Percentiles rank a stretch among this genome's conserved stretches.
Evolutionary conservation across 2,888 invertebrate species (phyloP).

Genomic region (Aromia moschata): DNA sequence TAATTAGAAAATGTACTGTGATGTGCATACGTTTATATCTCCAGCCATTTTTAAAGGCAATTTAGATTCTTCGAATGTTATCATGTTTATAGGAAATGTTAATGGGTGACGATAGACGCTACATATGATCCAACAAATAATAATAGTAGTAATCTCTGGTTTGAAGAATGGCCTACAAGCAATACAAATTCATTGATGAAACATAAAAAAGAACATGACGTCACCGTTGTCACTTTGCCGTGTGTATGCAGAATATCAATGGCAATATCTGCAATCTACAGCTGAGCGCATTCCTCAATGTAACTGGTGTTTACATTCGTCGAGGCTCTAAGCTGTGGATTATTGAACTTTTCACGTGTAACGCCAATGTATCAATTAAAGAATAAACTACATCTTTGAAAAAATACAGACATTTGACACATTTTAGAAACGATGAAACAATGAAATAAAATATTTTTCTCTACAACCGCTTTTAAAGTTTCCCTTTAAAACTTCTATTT

Average conservation of each 20-base stretch:
- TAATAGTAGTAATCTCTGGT: not conserved
- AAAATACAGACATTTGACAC: too few relatives aligned
- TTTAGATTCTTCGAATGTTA: constrained; percentile 11
- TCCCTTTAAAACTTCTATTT: too few relatives aligned
- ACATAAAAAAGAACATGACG: not conserved
- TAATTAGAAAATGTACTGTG: too few relatives aligned
- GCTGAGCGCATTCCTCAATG: constrained; percentile 1
- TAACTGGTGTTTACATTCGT: not conserved
- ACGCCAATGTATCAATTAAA: too few relatives aligned
- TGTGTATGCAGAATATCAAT: constrained; percentile 2
- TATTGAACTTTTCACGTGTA: too few relatives aligned
- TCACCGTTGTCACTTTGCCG: not conserved
- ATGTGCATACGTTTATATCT: too few relatives aligned
- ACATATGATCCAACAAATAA: not conserved
- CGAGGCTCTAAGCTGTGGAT: too few relatives aligned
- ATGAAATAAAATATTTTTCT: too few relatives aligned
- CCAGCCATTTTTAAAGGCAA: not conserved
- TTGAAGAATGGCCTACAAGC: not conserved
- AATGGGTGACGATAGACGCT: constrained; percentile 3
- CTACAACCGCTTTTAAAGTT: too few relatives aligned
- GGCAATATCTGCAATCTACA: not conserved
- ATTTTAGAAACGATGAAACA: too few relatives aligned
- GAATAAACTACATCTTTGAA: too few relatives aligned
- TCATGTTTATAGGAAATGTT: constrained; percentile 14
- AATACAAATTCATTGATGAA: constrained; percentile 1